Conservation (phyloP, 2,797 vertebrate genomes). For the Pantherophis alleghaniensis region DNA sequence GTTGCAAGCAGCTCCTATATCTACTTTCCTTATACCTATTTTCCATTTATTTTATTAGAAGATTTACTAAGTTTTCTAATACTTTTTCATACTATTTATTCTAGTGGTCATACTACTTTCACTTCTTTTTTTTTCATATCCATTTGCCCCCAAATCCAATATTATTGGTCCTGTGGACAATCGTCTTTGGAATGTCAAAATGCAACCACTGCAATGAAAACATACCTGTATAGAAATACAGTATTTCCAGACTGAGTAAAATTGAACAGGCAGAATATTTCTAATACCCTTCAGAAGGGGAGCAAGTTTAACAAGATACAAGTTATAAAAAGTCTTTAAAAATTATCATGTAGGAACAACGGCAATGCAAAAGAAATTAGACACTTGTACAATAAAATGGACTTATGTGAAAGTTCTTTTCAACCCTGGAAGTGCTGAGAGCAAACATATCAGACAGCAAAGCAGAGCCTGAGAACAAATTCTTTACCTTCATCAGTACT, state of each 20-base stretch:
- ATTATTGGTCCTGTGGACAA: neutral
- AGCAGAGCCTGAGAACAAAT: neutral
- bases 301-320: neutral
- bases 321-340: neutral
- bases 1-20: neutral
- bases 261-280: neutral
- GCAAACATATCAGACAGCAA: neutral
- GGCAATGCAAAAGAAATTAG: neutral
- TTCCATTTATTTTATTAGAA: neutral
- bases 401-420: neutral
- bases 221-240: neutral
- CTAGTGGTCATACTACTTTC: neutral
- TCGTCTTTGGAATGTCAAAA: neutral
- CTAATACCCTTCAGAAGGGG: neutral
- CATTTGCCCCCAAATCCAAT: neutral
- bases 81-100: neutral
- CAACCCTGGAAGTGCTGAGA: neutral
- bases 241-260: neutral
- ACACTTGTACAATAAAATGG: neutral
- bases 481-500: neutral
- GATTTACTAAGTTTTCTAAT: neutral
- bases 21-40: neutral
- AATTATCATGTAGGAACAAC: too few relatives aligned
- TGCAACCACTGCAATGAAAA: neutral
- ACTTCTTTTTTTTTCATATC: neutral